Evolutionary conservation across 2,888 invertebrate species (phyloP).

Genomic region (Amorpha juglandis): DNA sequence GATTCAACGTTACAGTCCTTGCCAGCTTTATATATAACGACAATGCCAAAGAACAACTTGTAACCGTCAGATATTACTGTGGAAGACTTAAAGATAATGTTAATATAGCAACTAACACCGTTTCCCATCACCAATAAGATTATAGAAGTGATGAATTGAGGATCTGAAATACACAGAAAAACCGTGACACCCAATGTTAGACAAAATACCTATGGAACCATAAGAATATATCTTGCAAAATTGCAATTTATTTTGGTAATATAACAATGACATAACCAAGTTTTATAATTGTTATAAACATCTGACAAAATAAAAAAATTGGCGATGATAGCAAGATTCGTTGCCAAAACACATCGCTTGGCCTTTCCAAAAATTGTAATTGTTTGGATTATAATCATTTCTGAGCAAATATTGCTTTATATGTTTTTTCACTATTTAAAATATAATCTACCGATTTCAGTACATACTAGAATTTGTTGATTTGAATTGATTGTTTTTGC

Average conservation of each 20-base stretch:
- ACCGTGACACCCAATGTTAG: background rate
- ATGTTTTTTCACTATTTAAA: background rate
- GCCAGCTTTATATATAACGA: background rate
- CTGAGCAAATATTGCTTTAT: background rate
- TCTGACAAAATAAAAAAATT: slow-evolving; percentile 7
- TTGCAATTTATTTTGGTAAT: background rate
- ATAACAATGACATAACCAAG: background rate
- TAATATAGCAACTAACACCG: slow-evolving; percentile 1
- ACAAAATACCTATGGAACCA: background rate
- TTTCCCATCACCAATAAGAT: slow-evolving; percentile 2
- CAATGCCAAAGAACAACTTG: background rate
- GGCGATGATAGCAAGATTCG: background rate
- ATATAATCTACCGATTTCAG: background rate
- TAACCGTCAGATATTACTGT: background rate
- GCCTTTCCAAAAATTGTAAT: background rate
- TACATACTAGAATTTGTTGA: too few species aligned
- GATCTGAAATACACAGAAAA: background rate
- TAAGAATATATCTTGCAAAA: slow-evolving; percentile 14
- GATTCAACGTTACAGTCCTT: too few species aligned
- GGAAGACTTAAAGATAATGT: background rate
- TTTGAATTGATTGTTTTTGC: too few species aligned
- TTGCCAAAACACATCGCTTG: slow-evolving; percentile 4
- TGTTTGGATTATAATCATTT: background rate
- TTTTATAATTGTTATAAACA: background rate
- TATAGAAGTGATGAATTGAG: background rate